phyloP scores from a whole-genome alignment of 2,888 invertebrate species.

The Leptopilina myrica region DNA sequence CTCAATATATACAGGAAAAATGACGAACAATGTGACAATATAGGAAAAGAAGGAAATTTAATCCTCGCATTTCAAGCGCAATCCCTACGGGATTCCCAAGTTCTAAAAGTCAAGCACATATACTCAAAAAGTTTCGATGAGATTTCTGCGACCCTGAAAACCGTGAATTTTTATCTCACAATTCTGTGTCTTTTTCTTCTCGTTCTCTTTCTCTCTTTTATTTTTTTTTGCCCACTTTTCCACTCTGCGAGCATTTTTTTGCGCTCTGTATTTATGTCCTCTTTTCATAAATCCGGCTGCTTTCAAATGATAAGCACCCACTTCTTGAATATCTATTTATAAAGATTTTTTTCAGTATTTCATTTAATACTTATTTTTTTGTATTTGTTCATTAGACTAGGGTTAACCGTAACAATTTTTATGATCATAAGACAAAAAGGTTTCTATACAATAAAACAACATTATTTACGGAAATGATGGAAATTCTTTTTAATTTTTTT shows the following conservation, averaged over 20 bases:
- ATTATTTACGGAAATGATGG: too few relatives aligned
- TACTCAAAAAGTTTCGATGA: constrained; percentile 36
- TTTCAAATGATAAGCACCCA: constrained; percentile 3
- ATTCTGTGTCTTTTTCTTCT: constrained; percentile 11
- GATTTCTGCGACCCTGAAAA: constrained; percentile 27
- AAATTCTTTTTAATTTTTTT: too few relatives aligned
- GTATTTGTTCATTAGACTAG: too few relatives aligned
- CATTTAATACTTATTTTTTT: too few relatives aligned
- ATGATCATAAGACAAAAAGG: too few relatives aligned
- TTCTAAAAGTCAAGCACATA: constrained; percentile 20
- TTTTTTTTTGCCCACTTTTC: background rate
- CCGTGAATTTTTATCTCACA: constrained; percentile 30
- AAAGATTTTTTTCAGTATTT: too few relatives aligned
- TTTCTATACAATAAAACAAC: too few relatives aligned
- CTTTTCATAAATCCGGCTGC: constrained; percentile 4
- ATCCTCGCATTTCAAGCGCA: constrained; percentile 9
- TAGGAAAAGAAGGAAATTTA: constrained; percentile 21
- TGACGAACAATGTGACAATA: constrained; percentile 9
- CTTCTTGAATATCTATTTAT: background rate
- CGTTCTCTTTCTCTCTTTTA: too few relatives aligned
- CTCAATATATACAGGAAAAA: constrained; percentile 3
- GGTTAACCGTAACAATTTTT: too few relatives aligned
- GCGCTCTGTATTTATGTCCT: background rate
- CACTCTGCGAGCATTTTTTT: background rate
- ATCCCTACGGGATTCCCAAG: constrained; percentile 12